Conservation (phyloP, 2,113 vertebrate genomes). For the Nothoprocta perdicaria region DNA sequence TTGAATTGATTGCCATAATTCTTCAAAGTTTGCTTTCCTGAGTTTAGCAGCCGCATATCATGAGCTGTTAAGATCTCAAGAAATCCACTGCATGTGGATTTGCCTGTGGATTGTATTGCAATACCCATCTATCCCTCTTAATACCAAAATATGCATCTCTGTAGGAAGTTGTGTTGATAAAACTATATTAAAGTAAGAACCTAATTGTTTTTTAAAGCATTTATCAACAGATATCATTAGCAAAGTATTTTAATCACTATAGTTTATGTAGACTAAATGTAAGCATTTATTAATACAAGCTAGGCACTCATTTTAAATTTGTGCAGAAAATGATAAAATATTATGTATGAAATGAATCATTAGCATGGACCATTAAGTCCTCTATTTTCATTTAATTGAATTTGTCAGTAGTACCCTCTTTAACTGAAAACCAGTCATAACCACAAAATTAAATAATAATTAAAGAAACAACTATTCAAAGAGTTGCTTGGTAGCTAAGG, state of each 20-base stretch:
- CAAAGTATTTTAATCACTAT: constrained; percentile 83
- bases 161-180: constrained; percentile 41
- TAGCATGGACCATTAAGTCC: constrained; percentile 94
- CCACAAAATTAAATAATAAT: constrained; percentile 93
- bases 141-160: constrained; percentile 50
- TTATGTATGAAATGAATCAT: constrained; percentile 96
- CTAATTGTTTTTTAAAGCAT: constrained; percentile 71
- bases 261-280: constrained; percentile 80
- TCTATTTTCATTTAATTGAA: constrained; percentile 96
- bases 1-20: constrained; percentile 66
- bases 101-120: constrained; percentile 7
- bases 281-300: constrained; percentile 86
- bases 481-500: constrained; percentile 86
- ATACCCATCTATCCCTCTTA: constrained; percentile 51
- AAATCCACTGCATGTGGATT: constrained; percentile 20
- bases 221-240: constrained; percentile 78
- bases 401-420: constrained; percentile 96
- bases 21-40: constrained; percentile 59
- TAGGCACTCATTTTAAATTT: constrained; percentile 88
- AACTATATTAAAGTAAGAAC: constrained; percentile 57
- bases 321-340: constrained; percentile 91
- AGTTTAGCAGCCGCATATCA: constrained; percentile 24
- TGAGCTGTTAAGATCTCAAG: constrained; percentile 55
- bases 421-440: constrained; percentile 91
- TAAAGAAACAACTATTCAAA: constrained; percentile 91